Percentiles rank a stretch among this genome's conserved stretches.
These are phyloP conservation scores for Parnassius glacialis DNA, from an alignment of 2,888 invertebrate genomes.

Conservation along the genomic window DNA sequence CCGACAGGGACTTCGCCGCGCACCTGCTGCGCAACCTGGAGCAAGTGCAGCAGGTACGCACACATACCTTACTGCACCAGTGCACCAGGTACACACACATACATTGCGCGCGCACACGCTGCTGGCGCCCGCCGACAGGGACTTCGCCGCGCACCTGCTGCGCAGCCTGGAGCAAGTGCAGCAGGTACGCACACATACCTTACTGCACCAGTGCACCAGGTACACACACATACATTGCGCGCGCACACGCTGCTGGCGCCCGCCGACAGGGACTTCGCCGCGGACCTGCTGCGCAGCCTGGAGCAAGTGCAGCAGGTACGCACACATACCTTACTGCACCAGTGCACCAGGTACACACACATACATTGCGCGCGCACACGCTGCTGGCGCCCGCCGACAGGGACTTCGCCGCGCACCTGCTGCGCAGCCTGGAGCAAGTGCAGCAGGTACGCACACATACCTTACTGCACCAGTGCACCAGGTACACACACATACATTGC, in stretches of 20 bases:
- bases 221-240: not conserved
- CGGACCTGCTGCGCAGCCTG: constrained; percentile 74
- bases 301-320: constrained; percentile 90
- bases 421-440: too few relatives aligned
- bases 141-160: constrained; percentile 98
- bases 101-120: constrained; percentile 77
- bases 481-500: constrained; percentile 27
- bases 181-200: constrained; percentile 77
- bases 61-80: too few relatives aligned
- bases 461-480: not conserved
- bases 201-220: constrained; percentile 82
- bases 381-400: too few relatives aligned
- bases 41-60: too few relatives aligned
- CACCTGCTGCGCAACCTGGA: too few relatives aligned
- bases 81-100: not conserved
- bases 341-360: not conserved
- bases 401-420: too few relatives aligned
- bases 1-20: too few relatives aligned
- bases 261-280: too few relatives aligned
- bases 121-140: constrained; percentile 92
- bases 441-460: too few relatives aligned
- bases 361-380: not conserved
- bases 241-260: not conserved
- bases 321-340: constrained; percentile 85
- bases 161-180: constrained; percentile 95